A percentile compares a stretch with the other conserved stretches of the same genome.
phyloP scores from a whole-genome alignment of 2,113 vertebrate genomes.

The Eptesicus fuscus region DNA sequence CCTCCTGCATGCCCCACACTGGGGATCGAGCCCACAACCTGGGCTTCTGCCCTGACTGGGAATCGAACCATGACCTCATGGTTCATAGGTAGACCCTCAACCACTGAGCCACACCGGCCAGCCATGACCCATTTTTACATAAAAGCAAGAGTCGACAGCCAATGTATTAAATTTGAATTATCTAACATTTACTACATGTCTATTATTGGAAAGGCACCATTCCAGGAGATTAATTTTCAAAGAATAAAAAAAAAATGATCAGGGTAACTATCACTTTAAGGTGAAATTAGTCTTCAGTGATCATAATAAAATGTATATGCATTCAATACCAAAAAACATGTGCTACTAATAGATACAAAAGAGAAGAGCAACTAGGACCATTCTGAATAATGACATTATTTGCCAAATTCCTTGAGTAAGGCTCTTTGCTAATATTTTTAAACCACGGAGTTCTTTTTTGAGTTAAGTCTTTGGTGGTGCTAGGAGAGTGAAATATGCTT shows the following conservation, averaged over 20 bases:
- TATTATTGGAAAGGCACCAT: background rate
- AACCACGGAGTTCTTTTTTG: background rate
- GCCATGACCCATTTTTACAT: background rate
- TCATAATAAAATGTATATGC: background rate
- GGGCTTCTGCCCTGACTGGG: too few species aligned
- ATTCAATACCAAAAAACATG: constrained; percentile 13
- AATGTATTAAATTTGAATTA: constrained; percentile 13
- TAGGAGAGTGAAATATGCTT: background rate
- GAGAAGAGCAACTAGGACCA: background rate
- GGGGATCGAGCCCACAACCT: too few species aligned
- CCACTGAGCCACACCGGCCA: too few species aligned
- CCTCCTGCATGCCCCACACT: too few species aligned
- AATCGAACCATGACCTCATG: too few species aligned
- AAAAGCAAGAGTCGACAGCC: background rate
- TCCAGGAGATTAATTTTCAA: constrained; percentile 11
- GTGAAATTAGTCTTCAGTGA: background rate
- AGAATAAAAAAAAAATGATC: constrained; percentile 25
- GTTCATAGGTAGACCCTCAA: too few species aligned
- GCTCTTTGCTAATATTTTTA: background rate
- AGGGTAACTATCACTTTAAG: constrained; percentile 21
- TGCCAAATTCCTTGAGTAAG: background rate
- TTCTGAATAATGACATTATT: background rate
- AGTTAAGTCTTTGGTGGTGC: background rate
- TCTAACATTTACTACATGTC: background rate
- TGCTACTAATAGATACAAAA: background rate